Evolutionary conservation across 2,888 invertebrate genomes (phyloP).

Genomic region (Campoplex capitator): DNA sequence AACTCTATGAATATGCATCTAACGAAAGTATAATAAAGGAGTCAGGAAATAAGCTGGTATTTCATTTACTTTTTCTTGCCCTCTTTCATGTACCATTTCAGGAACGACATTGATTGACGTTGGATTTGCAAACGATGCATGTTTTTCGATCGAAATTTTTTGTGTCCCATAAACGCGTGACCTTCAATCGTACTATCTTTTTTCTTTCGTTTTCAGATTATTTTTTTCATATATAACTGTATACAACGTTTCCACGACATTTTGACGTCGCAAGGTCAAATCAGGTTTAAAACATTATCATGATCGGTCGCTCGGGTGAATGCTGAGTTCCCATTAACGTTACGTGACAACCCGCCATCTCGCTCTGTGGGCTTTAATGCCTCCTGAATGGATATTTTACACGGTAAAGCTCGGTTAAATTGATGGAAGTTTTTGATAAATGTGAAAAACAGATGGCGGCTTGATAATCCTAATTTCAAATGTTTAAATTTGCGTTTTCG

Average conservation of each 20-base stretch:
- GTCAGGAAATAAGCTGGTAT: constrained; percentile 10
- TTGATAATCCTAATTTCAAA: neutral
- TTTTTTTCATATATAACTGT: neutral
- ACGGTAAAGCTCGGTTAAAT: constrained; percentile 41
- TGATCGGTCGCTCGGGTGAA: neutral
- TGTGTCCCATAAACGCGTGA: neutral
- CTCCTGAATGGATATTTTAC: constrained; percentile 31
- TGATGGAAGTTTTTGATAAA: constrained; percentile 39
- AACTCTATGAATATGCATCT: constrained; percentile 18
- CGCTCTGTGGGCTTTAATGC: neutral
- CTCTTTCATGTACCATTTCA: constrained; percentile 2
- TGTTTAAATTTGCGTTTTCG: neutral
- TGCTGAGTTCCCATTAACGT: neutral
- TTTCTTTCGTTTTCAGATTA: neutral
- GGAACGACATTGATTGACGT: neutral
- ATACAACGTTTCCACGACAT: neutral
- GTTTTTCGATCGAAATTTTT: neutral
- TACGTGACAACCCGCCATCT: constrained; percentile 21
- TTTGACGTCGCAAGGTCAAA: neutral
- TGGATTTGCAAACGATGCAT: neutral
- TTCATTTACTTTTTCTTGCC: constrained; percentile 33
- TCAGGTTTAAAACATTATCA: constrained; percentile 6
- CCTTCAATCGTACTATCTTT: neutral
- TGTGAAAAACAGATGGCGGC: neutral
- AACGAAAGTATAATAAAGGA: constrained; percentile 41